Percentiles rank a stretch among this genome's conserved stretches.
These are phyloP conservation scores for Gallinago media DNA, from an alignment of 2,113 vertebrate species.

Conservation along the genomic window DNA sequence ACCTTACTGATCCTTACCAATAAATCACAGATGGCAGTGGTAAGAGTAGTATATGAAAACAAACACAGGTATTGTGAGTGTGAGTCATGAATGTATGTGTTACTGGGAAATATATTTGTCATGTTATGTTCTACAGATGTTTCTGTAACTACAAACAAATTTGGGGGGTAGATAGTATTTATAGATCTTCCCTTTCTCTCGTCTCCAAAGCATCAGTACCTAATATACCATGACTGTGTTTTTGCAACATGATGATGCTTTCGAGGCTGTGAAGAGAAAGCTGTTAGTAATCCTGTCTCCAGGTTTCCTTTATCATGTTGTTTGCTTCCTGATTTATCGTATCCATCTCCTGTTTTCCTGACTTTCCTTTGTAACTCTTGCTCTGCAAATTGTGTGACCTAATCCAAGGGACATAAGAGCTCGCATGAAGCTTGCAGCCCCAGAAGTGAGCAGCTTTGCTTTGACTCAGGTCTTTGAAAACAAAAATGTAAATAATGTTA, in stretches of 20 bases:
- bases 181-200: background rate
- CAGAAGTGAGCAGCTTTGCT: background rate
- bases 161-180: accelerated
- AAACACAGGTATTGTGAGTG: background rate
- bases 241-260: background rate
- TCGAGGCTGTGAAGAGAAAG: background rate
- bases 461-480: background rate
- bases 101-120: background rate
- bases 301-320: background rate
- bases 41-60: background rate
- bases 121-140: background rate
- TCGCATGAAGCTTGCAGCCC: background rate
- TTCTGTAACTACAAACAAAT: background rate
- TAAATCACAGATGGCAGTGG: background rate
- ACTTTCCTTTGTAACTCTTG: background rate
- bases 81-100: background rate
- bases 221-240: background rate
- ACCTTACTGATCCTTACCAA: background rate
- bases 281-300: background rate
- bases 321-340: background rate
- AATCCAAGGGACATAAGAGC: no score
- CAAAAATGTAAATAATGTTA: background rate
- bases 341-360: background rate
- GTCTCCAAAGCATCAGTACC: background rate
- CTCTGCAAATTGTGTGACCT: background rate